Evolutionary conservation across 1,140 invertebrate genomes (phyloP), one percentile per base, ranked within the genome.

Genomic region (Diabrotica undecimpunctata): DNA sequence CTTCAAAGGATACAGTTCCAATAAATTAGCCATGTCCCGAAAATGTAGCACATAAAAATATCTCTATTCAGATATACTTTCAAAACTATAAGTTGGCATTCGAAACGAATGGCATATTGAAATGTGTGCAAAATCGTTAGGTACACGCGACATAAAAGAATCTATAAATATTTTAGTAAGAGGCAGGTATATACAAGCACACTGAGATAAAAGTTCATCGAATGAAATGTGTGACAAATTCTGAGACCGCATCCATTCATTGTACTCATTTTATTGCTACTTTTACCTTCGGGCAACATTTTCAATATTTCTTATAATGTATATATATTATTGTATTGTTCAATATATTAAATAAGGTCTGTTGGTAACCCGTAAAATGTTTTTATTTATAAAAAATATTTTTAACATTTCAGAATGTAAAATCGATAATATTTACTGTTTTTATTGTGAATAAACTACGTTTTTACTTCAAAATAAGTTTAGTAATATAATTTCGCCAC

Each of bases 151-250:
- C 10, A 56, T 35, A 56, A 56, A 56, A 56, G 54, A 56, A 56
- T 56, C 10, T 8, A 56, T 56, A 56, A 56, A 56, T 56, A 56
- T 56, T 56, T 56, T 25, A 56, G 54, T 56, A 56, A 56, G 10
- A 14, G 13, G 10, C 54, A 56, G 54, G 54, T 56, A 56, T 36
- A 56, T 35, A 56, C 11, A 56, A 7, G 8, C 11, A 25, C 7
- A 35, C 10, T 8, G 7, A 56, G 11, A 35, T 56, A 11, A 56
- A 35, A 5, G 14, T 25, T 11, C 13, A 36, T 56, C 37, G 35
- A 56, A 56, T 14, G 54, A 56, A 36, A 56, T 35, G 54, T 36
- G 54, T 56, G 14, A 56, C 54, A 56, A 56, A 56, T 56, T 56
- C 36, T 25, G 5, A 36, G 11, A 14, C 54, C 12, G 10, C 41